Conservation (phyloP, 2,797 vertebrate genomes). For the Malacoraja senta region DNA sequence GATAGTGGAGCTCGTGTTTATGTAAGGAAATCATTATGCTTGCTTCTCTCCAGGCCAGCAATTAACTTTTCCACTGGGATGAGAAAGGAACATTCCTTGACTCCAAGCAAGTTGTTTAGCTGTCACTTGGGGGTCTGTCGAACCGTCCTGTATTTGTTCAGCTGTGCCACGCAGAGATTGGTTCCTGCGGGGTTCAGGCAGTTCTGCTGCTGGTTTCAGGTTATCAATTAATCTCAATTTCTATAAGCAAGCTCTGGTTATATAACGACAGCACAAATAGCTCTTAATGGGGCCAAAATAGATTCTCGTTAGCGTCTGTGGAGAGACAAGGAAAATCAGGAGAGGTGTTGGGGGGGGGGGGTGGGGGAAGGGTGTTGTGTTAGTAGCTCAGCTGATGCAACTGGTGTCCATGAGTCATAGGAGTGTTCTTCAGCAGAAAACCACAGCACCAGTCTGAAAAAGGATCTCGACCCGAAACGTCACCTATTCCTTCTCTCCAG, state of each 20-base stretch:
- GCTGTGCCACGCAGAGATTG: constrained; percentile 48
- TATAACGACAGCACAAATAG: constrained; percentile 20
- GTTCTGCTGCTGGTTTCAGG: constrained; percentile 43
- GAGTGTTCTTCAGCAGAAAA: neutral
- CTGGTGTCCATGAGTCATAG: neutral
- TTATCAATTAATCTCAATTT: constrained; percentile 37
- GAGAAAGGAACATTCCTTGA: constrained; percentile 47
- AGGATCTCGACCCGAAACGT: too few relatives aligned
- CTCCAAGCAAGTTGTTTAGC: constrained; percentile 50
- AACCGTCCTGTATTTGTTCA: constrained; percentile 50
- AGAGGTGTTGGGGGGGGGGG: neutral
- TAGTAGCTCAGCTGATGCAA: neutral
- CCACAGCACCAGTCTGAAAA: neutral
- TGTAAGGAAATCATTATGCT: constrained; percentile 51
- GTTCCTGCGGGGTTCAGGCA: constrained; percentile 39
- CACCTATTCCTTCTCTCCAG: too few relatives aligned
- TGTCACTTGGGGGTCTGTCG: constrained; percentile 49
- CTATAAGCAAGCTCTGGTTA: neutral
- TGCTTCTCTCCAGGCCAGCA: constrained; percentile 48
- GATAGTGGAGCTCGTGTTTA: constrained; percentile 46
- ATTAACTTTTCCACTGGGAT: constrained; percentile 51
- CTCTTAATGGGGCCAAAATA: constrained; percentile 8
- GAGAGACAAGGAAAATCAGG: neutral
- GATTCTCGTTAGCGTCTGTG: neutral
- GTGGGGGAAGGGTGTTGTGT: too few relatives aligned